Evolutionary conservation across 2,113 vertebrate species (phyloP), one percentile per base, ranked within the genome.

Genomic region (Verasper variegatus): DNA sequence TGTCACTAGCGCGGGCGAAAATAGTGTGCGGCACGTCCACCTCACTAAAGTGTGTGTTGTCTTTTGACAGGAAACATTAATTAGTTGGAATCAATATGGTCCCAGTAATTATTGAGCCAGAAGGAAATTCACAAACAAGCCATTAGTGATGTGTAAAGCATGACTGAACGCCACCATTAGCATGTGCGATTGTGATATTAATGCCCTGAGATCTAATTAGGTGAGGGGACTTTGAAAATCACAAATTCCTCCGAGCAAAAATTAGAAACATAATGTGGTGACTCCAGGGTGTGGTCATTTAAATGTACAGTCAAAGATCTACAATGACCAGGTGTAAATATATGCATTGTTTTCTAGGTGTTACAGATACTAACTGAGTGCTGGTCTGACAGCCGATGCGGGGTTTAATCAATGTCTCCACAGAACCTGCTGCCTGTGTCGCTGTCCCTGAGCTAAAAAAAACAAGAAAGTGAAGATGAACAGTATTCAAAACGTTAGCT

Each of bases 1-100:
- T 52, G 51, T 18, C 51, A 8, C 27, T 31, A 24, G 24, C 24
- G 24, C 24, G 24, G 27, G 3, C 3, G 5, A 31, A n/a, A 52
- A 54, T 3, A n/a, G 18, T 21, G 20, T 5, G 45, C 17, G 45
- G 17, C 51, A n/a, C 7, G 51, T 54, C 20, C 51, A 54, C 18
- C 49, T 49, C 15, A 49, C 18, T 20, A 7, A 54, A 15, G 51
- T 5, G 64, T 42, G 14, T 3, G n/a, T 37, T 66, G 49, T 35
- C 61, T 31, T 76, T 71, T 56, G 72, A 78, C 56, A 73, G 65
- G 60, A 67, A 80, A 75, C 47, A 40, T 65, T 68, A 75, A 80
- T 86, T 82, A 77, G 40, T 57, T 51, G 2, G 27, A 75, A 80
- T 82, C 79, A 82, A 86, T 85, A 57, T 1, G 10, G 23, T 64